These are phyloP conservation scores for Erannis defoliaria DNA, from an alignment of 2,888 invertebrate species.

Conservation along the genomic window DNA sequence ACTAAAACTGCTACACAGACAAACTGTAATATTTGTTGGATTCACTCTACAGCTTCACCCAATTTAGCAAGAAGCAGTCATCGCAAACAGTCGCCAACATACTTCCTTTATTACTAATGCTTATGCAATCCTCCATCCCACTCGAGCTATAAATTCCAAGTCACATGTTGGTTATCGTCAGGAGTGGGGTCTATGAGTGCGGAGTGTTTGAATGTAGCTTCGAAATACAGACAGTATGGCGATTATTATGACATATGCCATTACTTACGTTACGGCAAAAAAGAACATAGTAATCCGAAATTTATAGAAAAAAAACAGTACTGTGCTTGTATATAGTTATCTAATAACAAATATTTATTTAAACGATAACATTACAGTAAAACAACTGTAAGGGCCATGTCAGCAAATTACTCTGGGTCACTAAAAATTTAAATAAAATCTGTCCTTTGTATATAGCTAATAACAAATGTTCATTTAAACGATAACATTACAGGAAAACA, in stretches of 20 bases:
- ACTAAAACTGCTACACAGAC: not conserved
- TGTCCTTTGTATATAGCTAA: too few species aligned
- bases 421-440: too few species aligned
- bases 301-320: not conserved
- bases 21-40: constrained; percentile 1
- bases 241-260: not conserved
- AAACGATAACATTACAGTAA: too few species aligned
- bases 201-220: constrained; percentile 7
- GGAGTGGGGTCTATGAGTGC: constrained; percentile 30
- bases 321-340: too few species aligned
- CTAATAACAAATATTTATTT: too few species aligned
- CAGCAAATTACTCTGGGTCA: too few species aligned
- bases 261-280: not conserved
- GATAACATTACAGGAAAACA: too few species aligned
- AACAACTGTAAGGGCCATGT: too few species aligned
- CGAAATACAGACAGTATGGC: constrained; percentile 7
- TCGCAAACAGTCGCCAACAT: constrained; percentile 8
- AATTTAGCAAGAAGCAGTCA: constrained; percentile 7
- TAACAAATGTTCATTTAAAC: too few species aligned
- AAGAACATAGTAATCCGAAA: not conserved
- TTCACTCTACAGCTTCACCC: not conserved
- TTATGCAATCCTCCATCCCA: constrained; percentile 13
- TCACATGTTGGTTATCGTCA: constrained; percentile 43
- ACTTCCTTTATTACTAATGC: constrained; percentile 11
- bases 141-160: constrained; percentile 31